Percentiles rank a stretch among this genome's conserved stretches.
phyloP scores from a whole-genome alignment of 2,113 vertebrate genomes.

The Dolichallabes microphthalmus region DNA sequence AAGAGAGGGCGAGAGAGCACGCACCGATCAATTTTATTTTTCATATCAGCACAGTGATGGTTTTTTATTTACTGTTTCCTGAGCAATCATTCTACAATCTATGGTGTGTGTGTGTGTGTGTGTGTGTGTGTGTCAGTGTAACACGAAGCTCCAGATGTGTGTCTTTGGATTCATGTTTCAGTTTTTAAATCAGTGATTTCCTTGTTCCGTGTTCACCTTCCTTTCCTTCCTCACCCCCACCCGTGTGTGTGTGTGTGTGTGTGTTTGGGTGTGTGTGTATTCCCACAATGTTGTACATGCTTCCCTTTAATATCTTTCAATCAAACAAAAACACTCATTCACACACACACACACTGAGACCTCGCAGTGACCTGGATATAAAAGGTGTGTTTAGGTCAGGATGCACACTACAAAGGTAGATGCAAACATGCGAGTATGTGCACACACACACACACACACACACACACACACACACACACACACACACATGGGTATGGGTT shows the following conservation, averaged over 20 bases:
- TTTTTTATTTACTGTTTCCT: neutral
- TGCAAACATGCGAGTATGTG: too few relatives aligned
- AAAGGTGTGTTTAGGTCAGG: too few relatives aligned
- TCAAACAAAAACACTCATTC: too few relatives aligned
- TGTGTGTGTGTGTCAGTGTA: slow-evolving; percentile 4
- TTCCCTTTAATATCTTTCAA: too few relatives aligned
- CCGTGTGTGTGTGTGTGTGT: too few relatives aligned
- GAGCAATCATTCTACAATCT: neutral
- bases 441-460: too few relatives aligned
- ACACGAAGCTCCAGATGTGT: slow-evolving; percentile 46
- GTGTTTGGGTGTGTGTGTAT: neutral
- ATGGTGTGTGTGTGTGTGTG: neutral
- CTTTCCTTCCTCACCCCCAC: neutral
- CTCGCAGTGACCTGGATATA: too few relatives aligned
- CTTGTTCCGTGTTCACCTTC: neutral
- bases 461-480: too few relatives aligned
- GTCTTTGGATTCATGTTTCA: slow-evolving; percentile 34
- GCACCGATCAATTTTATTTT: neutral
- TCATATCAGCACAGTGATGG: neutral
- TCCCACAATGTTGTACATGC: too few relatives aligned
- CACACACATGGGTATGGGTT: too few relatives aligned
- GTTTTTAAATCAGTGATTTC: slow-evolving; percentile 37
- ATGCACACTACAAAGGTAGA: too few relatives aligned
- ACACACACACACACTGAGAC: too few relatives aligned
- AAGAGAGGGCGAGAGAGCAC: neutral